These are phyloP conservation scores for Elysia crispata DNA, from an alignment of 2,888 invertebrate genomes.

Conservation along the genomic window DNA sequence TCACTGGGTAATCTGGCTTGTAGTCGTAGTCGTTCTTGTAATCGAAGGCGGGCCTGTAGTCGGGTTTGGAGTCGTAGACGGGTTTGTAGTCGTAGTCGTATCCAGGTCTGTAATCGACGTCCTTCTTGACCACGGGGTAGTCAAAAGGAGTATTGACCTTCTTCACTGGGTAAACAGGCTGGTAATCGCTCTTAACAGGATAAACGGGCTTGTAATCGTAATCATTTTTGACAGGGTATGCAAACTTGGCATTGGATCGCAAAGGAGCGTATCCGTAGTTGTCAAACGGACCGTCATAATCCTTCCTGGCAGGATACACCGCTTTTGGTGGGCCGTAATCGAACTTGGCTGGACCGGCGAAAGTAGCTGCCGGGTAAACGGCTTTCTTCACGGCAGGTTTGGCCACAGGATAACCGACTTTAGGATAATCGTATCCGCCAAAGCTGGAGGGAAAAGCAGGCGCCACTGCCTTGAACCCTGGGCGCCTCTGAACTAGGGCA, in stretches of 20 bases:
- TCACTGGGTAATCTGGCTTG: background rate
- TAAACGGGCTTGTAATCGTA: background rate
- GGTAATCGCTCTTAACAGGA: background rate
- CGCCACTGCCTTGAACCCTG: too few relatives aligned
- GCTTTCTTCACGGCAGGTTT: too few relatives aligned
- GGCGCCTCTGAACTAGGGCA: too few relatives aligned
- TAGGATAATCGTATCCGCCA: too few relatives aligned
- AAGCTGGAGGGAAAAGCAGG: too few relatives aligned
- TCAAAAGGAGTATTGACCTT: background rate
- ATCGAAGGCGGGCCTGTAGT: background rate
- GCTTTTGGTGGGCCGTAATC: too few relatives aligned
- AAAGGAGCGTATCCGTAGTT: too few relatives aligned
- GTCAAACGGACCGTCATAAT: too few relatives aligned
- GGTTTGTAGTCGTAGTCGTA: constrained; percentile 13
- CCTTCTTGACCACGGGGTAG: background rate
- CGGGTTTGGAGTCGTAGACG: background rate
- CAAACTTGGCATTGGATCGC: background rate
- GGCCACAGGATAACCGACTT: too few relatives aligned
- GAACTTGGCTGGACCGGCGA: too few relatives aligned
- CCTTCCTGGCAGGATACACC: too few relatives aligned
- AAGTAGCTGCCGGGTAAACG: too few relatives aligned
- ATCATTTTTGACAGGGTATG: background rate
- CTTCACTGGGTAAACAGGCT: background rate
- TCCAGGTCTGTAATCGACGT: background rate
- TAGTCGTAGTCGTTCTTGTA: constrained; percentile 4